Conservation (phyloP, 2,113 vertebrate species). For the Sebastes fasciatus region DNA sequence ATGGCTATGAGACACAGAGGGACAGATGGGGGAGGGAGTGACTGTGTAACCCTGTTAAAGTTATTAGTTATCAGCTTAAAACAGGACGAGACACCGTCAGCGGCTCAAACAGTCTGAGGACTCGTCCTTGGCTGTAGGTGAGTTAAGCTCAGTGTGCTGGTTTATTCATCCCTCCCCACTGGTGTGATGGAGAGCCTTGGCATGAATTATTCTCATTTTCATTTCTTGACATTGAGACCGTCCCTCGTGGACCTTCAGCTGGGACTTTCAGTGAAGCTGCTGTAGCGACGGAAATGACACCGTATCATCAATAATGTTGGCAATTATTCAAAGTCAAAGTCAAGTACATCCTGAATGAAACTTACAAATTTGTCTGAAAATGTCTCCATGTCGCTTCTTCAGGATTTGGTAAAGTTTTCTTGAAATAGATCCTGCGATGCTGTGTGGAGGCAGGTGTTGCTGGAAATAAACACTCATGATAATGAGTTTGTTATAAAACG, state of each 20-base stretch:
- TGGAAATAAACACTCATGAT: not conserved
- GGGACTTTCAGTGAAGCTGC: constrained; percentile 45
- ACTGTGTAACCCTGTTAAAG: not conserved
- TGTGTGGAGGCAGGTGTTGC: not conserved
- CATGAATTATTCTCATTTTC: constrained; percentile 72
- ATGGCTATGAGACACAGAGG: too few relatives aligned
- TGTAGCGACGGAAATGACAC: constrained; percentile 15
- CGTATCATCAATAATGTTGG: constrained; percentile 54
- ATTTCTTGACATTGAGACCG: constrained; percentile 65
- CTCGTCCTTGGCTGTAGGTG: constrained; percentile 54
- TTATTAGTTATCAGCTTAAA: constrained; percentile 5
- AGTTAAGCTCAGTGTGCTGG: constrained; percentile 31
- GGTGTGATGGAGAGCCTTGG: constrained; percentile 38
- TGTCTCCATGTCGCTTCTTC: not conserved
- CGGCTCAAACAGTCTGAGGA: not conserved
- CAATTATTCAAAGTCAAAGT: constrained; percentile 63
- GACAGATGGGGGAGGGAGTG: not conserved
- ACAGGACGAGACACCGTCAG: constrained; percentile 10
- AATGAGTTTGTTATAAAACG: constrained; percentile 1
- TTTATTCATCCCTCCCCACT: constrained; percentile 59
- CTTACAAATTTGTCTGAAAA: constrained; percentile 5
- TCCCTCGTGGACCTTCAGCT: constrained; percentile 51
- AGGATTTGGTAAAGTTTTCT: constrained; percentile 6
- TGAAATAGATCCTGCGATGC: not conserved
- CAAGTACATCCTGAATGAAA: constrained; percentile 40